Conservation (phyloP, 1,140 invertebrate species). For the Drosophila biarmipes region DNA sequence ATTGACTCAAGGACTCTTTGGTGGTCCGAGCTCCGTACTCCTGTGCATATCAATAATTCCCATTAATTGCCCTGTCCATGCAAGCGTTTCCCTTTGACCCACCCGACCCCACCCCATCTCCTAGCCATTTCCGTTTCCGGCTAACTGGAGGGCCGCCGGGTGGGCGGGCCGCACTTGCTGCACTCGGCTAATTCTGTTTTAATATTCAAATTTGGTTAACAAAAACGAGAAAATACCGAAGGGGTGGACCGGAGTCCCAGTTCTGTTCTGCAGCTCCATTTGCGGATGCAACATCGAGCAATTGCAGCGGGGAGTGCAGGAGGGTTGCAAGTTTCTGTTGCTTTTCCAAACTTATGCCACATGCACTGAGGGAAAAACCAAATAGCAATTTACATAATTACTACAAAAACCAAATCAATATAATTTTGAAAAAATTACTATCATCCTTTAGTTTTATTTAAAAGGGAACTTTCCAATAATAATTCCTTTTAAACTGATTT, state of each 20-base stretch:
- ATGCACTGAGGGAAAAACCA: slow-evolving; percentile 21
- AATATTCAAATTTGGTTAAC: slow-evolving; percentile 72
- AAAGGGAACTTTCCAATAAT: too few relatives aligned
- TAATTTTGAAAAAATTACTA: too few relatives aligned
- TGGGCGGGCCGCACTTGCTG: slow-evolving; percentile 47
- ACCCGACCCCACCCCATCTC: background rate
- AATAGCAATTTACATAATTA: too few relatives aligned
- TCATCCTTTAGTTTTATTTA: too few relatives aligned
- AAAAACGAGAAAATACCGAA: slow-evolving; percentile 44
- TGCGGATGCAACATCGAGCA: slow-evolving; percentile 43
- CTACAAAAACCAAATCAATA: too few relatives aligned
- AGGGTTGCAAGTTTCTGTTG: slow-evolving; percentile 33
- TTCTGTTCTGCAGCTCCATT: slow-evolving; percentile 31
- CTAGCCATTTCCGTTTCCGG: slow-evolving; percentile 46
- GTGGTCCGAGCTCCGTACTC: background rate
- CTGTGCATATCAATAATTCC: slow-evolving; percentile 46
- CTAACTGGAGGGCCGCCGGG: slow-evolving; percentile 6
- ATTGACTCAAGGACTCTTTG: slow-evolving; percentile 32
- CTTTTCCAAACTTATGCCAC: slow-evolving; percentile 63
- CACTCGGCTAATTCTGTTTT: slow-evolving; percentile 74
- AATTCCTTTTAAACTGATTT: too few relatives aligned
- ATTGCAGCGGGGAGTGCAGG: slow-evolving; percentile 11
- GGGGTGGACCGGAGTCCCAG: slow-evolving; percentile 8
- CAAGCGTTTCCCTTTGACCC: slow-evolving; percentile 6
- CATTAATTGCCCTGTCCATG: slow-evolving; percentile 40